Conservation (phyloP, 2,888 invertebrate genomes). For the Podotricha telesiphe region DNA sequence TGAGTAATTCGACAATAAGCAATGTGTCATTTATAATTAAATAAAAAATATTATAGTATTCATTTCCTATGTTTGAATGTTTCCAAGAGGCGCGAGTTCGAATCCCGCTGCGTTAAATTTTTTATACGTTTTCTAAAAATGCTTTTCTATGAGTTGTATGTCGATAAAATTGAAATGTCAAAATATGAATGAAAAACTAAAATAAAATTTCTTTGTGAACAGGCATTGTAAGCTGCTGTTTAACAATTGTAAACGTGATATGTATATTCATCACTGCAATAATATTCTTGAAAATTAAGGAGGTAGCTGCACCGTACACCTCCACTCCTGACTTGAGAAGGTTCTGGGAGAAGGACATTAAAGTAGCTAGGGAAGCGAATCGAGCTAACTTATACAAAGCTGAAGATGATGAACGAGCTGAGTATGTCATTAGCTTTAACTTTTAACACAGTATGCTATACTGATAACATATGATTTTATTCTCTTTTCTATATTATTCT, state of each 20-base stretch:
- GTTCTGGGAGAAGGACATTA: conserved; percentile 92
- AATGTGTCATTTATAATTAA: no score
- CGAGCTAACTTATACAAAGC: conserved; percentile 83
- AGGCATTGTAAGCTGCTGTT: conserved; percentile 89
- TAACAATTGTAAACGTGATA: conserved; percentile 91
- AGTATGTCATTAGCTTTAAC: no score
- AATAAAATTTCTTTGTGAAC: conserved; percentile 15
- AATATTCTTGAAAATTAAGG: conserved; percentile 92
- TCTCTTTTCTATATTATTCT: neutral
- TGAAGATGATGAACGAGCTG: conserved; percentile 77
- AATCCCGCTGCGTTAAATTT: no score
- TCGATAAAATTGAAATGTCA: no score
- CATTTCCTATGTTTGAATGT: no score
- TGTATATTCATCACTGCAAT: conserved; percentile 93
- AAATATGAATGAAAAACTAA: neutral
- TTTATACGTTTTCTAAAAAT: no score
- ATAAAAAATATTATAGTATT: no score
- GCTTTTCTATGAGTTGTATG: no score
- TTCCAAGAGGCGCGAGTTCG: no score
- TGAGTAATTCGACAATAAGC: no score
- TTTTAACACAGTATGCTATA: conserved; percentile 3
- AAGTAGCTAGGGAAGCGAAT: conserved; percentile 88
- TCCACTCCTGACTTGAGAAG: conserved; percentile 88
- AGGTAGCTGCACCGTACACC: conserved; percentile 91
- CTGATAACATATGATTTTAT: neutral